Conservation (phyloP, 1,140 invertebrate genomes). For the Plectrocnemia conspersa region DNA sequence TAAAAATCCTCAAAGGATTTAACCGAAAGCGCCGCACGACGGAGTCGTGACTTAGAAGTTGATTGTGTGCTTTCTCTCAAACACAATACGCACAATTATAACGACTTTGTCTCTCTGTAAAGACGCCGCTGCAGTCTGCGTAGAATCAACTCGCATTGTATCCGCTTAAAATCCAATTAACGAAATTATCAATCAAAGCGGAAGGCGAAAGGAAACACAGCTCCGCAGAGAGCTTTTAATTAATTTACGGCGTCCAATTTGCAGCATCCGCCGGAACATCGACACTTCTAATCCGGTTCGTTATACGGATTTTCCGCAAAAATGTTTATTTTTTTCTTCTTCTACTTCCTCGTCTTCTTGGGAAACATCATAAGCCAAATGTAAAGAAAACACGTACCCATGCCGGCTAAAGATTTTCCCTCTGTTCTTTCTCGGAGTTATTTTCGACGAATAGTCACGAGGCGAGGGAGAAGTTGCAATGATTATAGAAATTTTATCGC, state of each 20-base stretch:
- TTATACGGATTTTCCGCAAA: neutral
- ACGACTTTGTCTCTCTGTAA: no score
- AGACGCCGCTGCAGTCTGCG: no score
- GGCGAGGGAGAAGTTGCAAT: conserved; percentile 8
- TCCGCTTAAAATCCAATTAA: no score
- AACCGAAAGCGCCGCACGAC: neutral
- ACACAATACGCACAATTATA: no score
- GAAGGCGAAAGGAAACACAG: neutral
- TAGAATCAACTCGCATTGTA: no score
- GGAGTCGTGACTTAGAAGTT: no score
- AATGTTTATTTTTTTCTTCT: conserved; percentile 3
- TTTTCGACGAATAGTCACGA: conserved; percentile 10
- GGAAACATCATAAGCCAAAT: conserved; percentile 33
- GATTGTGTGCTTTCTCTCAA: no score
- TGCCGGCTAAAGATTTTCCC: conserved; percentile 13
- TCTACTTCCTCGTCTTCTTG: neutral
- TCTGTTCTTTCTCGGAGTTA: conserved; percentile 17
- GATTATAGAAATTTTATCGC: conserved; percentile 26
- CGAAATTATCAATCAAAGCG: neutral
- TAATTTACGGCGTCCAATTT: neutral
- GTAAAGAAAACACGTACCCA: conserved; percentile 31
- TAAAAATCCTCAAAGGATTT: conserved; percentile 30
- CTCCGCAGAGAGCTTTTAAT: neutral
- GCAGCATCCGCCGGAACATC: conserved; percentile 1
- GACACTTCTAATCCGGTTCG: no score